These are phyloP conservation scores for Branchellion lobata DNA, from an alignment of 2,888 invertebrate genomes.

Conservation along the genomic window DNA sequence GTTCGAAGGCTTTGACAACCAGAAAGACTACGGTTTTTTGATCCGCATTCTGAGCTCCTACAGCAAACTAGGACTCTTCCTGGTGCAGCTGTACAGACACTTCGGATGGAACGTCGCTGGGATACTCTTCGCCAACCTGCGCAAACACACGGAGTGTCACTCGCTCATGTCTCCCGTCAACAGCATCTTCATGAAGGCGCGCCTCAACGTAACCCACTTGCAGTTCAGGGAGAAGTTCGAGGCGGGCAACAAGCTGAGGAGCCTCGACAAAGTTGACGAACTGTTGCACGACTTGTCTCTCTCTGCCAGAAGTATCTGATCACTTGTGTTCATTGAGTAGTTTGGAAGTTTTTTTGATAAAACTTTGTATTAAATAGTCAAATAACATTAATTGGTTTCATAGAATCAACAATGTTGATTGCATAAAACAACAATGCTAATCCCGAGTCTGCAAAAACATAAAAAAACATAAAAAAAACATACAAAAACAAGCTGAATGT, in stretches of 20 bases:
- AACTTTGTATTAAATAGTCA: too few species aligned
- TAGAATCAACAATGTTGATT: too few species aligned
- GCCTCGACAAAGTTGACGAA: background rate
- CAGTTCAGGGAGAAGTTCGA: conserved; percentile 11
- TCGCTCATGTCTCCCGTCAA: background rate
- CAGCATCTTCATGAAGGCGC: background rate
- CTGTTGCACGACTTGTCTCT: background rate
- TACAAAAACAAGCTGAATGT: too few species aligned
- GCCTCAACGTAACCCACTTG: conserved; percentile 12
- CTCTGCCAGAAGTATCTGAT: conserved; percentile 1
- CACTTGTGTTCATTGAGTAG: too few species aligned
- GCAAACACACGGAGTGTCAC: background rate
- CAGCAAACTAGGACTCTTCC: conserved; percentile 12
- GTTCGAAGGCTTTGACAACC: conserved; percentile 57
- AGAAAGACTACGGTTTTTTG: conserved; percentile 71
- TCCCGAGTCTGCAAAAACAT: too few species aligned
- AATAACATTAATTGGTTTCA: too few species aligned
- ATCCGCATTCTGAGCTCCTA: conserved; percentile 65
- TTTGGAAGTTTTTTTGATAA: too few species aligned
- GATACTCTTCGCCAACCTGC: background rate
- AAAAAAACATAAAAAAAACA: too few species aligned
- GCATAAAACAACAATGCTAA: too few species aligned
- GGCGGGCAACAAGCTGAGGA: background rate
- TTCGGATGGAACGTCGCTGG: conserved; percentile 34
- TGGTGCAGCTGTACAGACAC: conserved; percentile 5